These are phyloP conservation scores for Crepidodera aurea DNA, from an alignment of 2,888 invertebrate species.

Conservation along the genomic window DNA sequence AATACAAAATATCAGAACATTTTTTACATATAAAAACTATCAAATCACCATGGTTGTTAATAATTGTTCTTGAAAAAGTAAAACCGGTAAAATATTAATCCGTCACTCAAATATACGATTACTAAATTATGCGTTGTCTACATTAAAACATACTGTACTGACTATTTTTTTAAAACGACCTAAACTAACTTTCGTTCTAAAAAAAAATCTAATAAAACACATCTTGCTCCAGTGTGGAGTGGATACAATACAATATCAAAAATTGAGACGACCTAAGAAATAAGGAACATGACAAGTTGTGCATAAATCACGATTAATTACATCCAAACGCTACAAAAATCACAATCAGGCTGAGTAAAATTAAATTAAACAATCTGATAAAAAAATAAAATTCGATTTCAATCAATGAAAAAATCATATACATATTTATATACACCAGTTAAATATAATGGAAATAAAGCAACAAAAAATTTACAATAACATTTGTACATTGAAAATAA, in stretches of 20 bases:
- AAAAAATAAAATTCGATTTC: conserved; percentile 38
- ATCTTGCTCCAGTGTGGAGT: no score
- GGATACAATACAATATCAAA: conserved; percentile 5
- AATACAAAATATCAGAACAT: conserved; percentile 41
- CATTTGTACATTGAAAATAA: conserved; percentile 44
- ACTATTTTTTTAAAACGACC: no score
- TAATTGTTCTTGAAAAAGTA: conserved; percentile 20
- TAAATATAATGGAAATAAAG: conserved; percentile 40
- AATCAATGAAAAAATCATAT: conserved; percentile 33
- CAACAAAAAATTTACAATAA: conserved; percentile 43
- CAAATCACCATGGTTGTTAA: conserved; percentile 26
- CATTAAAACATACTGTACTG: no score
- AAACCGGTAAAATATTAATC: not conserved
- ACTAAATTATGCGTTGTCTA: no score
- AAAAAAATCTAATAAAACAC: no score
- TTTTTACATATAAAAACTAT: conserved; percentile 35
- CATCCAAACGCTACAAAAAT: conserved; percentile 36
- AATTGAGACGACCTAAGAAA: conserved; percentile 15
- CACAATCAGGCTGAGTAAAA: conserved; percentile 39
- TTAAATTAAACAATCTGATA: conserved; percentile 34
- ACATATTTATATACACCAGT: conserved; percentile 40
- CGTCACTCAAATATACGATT: no score
- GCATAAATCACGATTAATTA: conserved; percentile 31
- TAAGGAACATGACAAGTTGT: conserved; percentile 41
- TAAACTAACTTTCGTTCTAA: no score